Conservation (phyloP, 2,888 invertebrate species). For the Spialia ferax region DNA sequence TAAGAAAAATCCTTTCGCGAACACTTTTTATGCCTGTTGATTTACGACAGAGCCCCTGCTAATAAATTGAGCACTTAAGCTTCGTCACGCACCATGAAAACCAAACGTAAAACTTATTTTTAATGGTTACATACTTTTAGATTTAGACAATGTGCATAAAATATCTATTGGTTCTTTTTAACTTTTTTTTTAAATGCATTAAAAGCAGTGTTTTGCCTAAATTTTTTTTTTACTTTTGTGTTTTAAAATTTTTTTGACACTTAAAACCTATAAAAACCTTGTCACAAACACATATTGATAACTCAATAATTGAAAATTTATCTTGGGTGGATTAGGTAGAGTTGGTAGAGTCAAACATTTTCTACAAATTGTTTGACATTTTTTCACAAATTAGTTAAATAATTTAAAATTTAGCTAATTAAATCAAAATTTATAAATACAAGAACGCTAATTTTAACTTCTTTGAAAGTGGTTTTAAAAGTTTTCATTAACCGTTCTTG, state of each 20-base stretch:
- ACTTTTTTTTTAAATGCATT: neutral
- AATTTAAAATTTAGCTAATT: no score
- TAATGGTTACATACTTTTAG: constrained; percentile 21
- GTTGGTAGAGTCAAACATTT: no score
- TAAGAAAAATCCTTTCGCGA: constrained; percentile 26
- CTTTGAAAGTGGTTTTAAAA: neutral
- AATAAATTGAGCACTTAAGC: constrained; percentile 42
- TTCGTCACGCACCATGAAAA: constrained; percentile 1
- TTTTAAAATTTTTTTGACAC: neutral
- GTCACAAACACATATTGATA: no score
- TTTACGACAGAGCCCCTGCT: constrained; percentile 29
- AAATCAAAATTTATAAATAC: no score
- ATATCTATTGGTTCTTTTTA: no score
- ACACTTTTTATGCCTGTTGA: constrained; percentile 31
- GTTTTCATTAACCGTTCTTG: neutral
- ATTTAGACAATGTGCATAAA: constrained; percentile 1
- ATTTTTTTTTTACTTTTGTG: neutral
- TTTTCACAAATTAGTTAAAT: no score
- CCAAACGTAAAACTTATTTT: constrained; percentile 38
- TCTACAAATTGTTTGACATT: no score
- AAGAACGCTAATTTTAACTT: no score
- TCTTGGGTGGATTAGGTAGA: no score
- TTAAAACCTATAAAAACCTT: no score
- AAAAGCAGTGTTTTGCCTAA: neutral
- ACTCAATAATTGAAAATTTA: no score